Evolutionary conservation across 2,888 invertebrate species (phyloP), one percentile per base, ranked within the genome.

Genomic region (Chrysolina oricalcia): DNA sequence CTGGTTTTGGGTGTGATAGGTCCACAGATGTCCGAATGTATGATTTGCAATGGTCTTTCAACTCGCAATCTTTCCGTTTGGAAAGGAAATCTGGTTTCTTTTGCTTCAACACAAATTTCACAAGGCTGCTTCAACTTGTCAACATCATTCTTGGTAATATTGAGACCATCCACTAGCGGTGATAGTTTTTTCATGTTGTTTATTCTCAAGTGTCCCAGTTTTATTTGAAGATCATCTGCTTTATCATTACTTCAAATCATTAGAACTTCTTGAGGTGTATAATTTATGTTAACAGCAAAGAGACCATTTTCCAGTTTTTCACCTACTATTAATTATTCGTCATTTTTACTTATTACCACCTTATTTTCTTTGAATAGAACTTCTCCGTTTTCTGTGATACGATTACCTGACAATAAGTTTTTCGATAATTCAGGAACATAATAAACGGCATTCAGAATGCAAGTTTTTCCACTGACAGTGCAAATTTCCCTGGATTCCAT

Each of bases 1-100:
- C 84, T 75, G 0, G 85, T 85, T 0, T 81, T 10, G 70, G 85
- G 85, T 73, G 82, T 82, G 43, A 87, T 85, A 27, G 85, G 83
- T 0, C 85, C 85, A 78, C 84, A 86, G 21, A 87, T 80, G 76
- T 86, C 17, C 15, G 40, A 40, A 15, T 64, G 41, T 41, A 64
- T n/a, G 2, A 41, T 40, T 41, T 64, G 3, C 46, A 87, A 78
- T 15, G 86, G 84, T 80, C 85, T 78, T 50, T 82, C 80, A 78
- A 85, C 72, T 81, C 81, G 81, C 81, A 78, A 72, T 76, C 77
- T 82, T 82, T 73, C 66, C 23, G 17, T 77, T 56, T 81, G 77
- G 81, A 87, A 87, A 35, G 84, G 83, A 21, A 67, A 63, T 65
- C 63, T 70, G 0, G 56, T 71, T 59, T 74, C 67, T 48, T 71